phyloP scores from a whole-genome alignment of 2,113 vertebrate species.

The Nothoprocta pentlandii region DNA sequence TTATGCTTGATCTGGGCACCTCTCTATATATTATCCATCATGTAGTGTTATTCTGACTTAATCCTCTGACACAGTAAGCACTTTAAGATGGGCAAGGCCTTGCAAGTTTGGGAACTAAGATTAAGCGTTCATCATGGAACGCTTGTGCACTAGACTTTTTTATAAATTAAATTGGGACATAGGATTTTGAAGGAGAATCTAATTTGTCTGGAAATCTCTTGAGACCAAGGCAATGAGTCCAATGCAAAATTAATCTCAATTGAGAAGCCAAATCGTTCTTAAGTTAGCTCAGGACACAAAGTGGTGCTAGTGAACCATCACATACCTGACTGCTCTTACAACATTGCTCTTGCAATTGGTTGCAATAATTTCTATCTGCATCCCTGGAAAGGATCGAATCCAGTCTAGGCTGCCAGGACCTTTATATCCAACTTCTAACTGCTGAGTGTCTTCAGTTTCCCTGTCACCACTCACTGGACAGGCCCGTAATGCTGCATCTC shows the following conservation, averaged over 20 bases:
- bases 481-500: neutral
- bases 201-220: conserved; percentile 8
- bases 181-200: neutral
- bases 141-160: neutral
- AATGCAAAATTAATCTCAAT: neutral
- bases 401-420: neutral
- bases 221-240: neutral
- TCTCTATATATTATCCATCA: neutral
- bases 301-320: neutral
- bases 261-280: neutral
- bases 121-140: neutral
- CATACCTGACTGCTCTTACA: neutral
- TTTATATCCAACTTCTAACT: neutral
- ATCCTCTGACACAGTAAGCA: neutral
- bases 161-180: neutral
- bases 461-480: neutral
- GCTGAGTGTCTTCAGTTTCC: neutral
- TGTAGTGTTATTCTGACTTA: neutral
- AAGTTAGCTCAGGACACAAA: conserved; percentile 11
- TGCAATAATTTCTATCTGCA: neutral
- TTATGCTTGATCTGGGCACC: neutral
- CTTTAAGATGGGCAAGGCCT: neutral
- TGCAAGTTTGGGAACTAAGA: neutral
- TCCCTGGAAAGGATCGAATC: neutral
- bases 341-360: too few relatives aligned